Conservation (phyloP, 1,140 invertebrate genomes). For the Gonatopus flavifemur region DNA sequence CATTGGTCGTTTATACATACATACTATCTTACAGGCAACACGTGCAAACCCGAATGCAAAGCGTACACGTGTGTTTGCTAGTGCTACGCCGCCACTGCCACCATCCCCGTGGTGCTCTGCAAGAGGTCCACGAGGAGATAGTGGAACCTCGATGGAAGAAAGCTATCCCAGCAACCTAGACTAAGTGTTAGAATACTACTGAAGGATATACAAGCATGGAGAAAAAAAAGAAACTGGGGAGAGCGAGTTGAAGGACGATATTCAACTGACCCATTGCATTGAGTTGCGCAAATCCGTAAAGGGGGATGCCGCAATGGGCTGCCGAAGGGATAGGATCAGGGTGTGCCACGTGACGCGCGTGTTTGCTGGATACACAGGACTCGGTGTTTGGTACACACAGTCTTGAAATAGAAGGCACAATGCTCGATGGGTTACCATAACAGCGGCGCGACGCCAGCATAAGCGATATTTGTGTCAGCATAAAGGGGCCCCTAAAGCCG, state of each 20-base stretch:
- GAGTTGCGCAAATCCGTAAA: constrained; percentile 44
- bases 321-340: constrained; percentile 32
- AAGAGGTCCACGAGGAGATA: constrained; percentile 22
- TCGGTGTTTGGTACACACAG: constrained; percentile 49
- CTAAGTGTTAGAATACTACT: no score
- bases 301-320: constrained; percentile 27
- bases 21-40: neutral
- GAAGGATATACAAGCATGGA: no score
- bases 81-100: no score
- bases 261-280: constrained; percentile 31
- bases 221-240: neutral
- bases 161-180: constrained; percentile 13
- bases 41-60: constrained; percentile 38
- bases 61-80: constrained; percentile 40
- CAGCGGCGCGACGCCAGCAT: constrained; percentile 52
- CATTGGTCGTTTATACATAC: constrained; percentile 8
- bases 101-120: constrained; percentile 33
- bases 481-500: constrained; percentile 50
- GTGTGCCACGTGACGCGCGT: constrained; percentile 50
- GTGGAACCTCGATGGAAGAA: constrained; percentile 26
- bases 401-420: constrained; percentile 47
- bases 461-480: constrained; percentile 60
- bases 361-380: constrained; percentile 55
- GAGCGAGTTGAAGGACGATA: constrained; percentile 14
- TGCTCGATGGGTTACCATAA: constrained; percentile 59